These are phyloP conservation scores for Tragelaphus imberbis DNA, from an alignment of 2,113 vertebrate genomes.

Conservation along the genomic window DNA sequence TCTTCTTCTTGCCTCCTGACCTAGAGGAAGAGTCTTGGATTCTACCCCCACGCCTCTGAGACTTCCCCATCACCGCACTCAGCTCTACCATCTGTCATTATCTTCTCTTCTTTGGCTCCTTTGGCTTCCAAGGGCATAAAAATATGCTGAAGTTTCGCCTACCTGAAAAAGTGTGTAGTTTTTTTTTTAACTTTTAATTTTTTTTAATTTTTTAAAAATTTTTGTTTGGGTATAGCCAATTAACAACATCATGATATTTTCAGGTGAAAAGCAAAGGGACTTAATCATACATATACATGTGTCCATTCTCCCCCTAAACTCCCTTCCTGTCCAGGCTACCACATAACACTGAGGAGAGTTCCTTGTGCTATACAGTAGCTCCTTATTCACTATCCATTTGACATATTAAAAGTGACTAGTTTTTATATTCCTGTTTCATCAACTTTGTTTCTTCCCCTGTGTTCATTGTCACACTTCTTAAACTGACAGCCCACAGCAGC, in stretches of 20 bases:
- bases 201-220: too few relatives aligned
- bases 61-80: background rate
- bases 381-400: background rate
- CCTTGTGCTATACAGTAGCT: background rate
- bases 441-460: background rate
- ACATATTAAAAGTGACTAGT: background rate
- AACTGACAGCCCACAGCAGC: background rate
- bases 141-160: background rate
- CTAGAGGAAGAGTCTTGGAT: background rate
- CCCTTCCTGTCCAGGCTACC: accelerated
- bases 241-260: background rate
- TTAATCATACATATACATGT: background rate
- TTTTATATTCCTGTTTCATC: background rate
- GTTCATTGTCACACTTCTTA: background rate
- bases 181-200: background rate
- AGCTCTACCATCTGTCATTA: background rate
- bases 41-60: background rate
- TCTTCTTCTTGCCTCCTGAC: background rate
- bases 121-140: background rate
- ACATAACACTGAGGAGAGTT: background rate
- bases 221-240: background rate
- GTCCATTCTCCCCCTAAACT: background rate
- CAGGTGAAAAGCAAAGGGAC: background rate
- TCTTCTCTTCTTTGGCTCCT: background rate
- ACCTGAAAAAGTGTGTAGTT: background rate